Base-by-base conservation (phyloP, 2,797 vertebrate genomes). In the Poecilia gillii region DNA sequence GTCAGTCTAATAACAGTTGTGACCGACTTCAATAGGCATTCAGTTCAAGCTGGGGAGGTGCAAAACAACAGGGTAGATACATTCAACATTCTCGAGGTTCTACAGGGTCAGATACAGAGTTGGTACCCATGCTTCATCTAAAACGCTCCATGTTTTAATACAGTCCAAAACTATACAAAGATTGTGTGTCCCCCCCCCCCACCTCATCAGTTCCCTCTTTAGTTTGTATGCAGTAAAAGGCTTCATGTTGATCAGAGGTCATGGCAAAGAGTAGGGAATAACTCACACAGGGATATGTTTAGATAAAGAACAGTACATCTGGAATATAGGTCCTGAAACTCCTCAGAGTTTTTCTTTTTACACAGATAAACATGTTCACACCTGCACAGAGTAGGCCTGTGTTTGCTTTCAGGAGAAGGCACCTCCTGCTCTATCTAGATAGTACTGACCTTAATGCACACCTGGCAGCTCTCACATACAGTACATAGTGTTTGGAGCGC, bases 391-490 rank as follows among this genome's bases (percentile, higher is more conserved):
- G 92, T 68, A 88, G 79, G 85, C 82, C 81, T 80, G 31, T 62
- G 77, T 86, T 82, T 85, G 88, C 79, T 85, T 82, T 79, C 71
- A 80, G 49, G 43, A 83, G 64, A 83, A 90, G 90, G 84, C 88
- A 88, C 78, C 91, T 91, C 87, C 91, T 89, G 82, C 83, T 81
- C 76, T 66, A 64, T 62, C 55, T 20, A 75, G 80, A 80, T 25
- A 80, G 84, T 89, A 95, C 93, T 94, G 93, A 92, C 93, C 90
- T 91, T 85, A 82, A 85, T 86, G 82, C 85, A 90, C 84, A 89
- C 83, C 80, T 89, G 84, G 86, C 86, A 83, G 78, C 57, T 75
- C 74, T 78, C 41, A 89, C 76, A 72, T 79, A 87, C 82, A 90
- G 81, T 86, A 91, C 87, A 83, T 76, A 90, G 82, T 72, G 79